Percentiles rank a stretch among this genome's conserved stretches.
phyloP scores from a whole-genome alignment of 2,797 vertebrate species.

The Cetoscarus ocellatus region DNA sequence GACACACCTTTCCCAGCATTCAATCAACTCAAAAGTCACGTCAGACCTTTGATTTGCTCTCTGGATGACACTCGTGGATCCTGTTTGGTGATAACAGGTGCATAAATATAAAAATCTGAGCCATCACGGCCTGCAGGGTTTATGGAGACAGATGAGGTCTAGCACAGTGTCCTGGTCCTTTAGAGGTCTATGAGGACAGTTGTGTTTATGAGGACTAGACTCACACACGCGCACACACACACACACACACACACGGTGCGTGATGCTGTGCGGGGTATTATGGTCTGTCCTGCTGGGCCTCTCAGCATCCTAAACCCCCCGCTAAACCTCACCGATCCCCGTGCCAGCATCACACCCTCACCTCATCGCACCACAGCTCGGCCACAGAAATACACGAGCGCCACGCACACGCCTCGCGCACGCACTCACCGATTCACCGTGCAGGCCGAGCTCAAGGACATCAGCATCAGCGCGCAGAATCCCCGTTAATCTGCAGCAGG shows the following conservation, averaged over 20 bases:
- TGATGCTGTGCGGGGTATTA: slow-evolving; percentile 58
- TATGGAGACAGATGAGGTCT: too few relatives aligned
- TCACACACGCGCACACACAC: slow-evolving; percentile 10
- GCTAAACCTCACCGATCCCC: slow-evolving; percentile 16
- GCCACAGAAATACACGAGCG: slow-evolving; percentile 56
- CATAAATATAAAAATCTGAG: too few relatives aligned
- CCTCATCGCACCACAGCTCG: slow-evolving; percentile 27
- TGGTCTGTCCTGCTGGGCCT: slow-evolving; percentile 53
- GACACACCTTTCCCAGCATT: too few relatives aligned
- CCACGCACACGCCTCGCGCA: slow-evolving; percentile 65
- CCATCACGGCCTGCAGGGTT: too few relatives aligned
- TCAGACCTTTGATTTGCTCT: too few relatives aligned
- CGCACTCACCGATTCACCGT: slow-evolving; percentile 83
- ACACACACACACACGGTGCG: slow-evolving; percentile 17
- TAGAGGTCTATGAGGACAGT: too few relatives aligned
- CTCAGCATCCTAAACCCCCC: slow-evolving; percentile 7
- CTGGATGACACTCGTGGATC: too few relatives aligned
- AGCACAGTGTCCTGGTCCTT: too few relatives aligned
- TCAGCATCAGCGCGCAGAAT: slow-evolving; percentile 82
- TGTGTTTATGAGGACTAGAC: too few relatives aligned
- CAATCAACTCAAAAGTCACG: too few relatives aligned
- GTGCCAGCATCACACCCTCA: slow-evolving; percentile 32
- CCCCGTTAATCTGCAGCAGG: slow-evolving; percentile 75
- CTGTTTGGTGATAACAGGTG: too few relatives aligned
- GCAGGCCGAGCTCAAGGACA: slow-evolving; percentile 90